Conservation (phyloP, 1,140 invertebrate species). For the Chrysomallon squamiferum region DNA sequence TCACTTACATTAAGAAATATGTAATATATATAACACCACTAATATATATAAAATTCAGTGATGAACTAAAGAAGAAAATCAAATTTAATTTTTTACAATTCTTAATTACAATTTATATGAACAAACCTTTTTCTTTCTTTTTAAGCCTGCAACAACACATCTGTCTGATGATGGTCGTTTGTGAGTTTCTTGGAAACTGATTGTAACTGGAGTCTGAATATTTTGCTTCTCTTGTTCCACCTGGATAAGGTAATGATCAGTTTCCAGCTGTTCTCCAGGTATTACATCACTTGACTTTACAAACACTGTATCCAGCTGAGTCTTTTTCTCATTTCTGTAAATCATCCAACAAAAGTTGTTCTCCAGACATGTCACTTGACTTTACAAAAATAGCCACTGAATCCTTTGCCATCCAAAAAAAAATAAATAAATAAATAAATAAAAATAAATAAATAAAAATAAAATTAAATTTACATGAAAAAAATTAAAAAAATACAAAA, state of each 20-base stretch:
- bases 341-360: too few relatives aligned
- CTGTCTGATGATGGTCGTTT: not conserved
- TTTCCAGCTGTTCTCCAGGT: slow-evolving; percentile 44
- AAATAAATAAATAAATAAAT: not conserved
- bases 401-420: too few relatives aligned
- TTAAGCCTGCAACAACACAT: slow-evolving; percentile 27
- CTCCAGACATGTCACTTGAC: too few relatives aligned
- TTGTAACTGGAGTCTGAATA: not conserved
- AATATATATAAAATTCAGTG: too few relatives aligned
- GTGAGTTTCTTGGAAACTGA: not conserved
- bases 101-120: too few relatives aligned
- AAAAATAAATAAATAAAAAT: not conserved
- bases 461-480: too few relatives aligned
- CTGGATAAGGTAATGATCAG: slow-evolving; percentile 28
- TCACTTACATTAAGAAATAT: too few relatives aligned
- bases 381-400: not conserved
- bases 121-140: slow-evolving; percentile 37
- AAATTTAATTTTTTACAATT: too few relatives aligned
- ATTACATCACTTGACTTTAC: slow-evolving; percentile 33
- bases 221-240: not conserved
- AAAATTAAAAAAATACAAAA: too few relatives aligned
- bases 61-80: too few relatives aligned
- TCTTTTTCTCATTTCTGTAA: slow-evolving; percentile 47
- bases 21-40: too few relatives aligned
- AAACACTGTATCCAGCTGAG: slow-evolving; percentile 41